Evolutionary conservation across 2,113 vertebrate genomes (phyloP), one percentile per base, ranked within the genome.

Genomic region (Pelecanus crispus): DNA sequence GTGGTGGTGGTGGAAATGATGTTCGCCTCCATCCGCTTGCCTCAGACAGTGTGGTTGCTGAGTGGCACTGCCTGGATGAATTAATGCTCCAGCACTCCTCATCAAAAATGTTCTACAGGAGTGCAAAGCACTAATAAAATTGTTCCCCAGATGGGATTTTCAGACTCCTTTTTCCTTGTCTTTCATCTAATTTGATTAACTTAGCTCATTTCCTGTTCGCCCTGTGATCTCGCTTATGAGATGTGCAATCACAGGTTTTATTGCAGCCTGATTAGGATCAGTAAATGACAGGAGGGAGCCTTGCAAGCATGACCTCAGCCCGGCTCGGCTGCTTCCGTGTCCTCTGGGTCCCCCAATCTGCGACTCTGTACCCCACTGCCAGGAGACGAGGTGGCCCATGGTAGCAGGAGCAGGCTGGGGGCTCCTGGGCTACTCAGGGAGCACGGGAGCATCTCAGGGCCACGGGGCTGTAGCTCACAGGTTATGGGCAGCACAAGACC

Each of bases 181-280:
- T 94, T 97, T 84, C 91, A 92, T 70, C 65, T 95, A 77, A 95
- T 92, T 91, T 89, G 94, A 96, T 96, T 96, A 91, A 71, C 80
- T 93, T 61, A 77, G 88, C 89, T 90, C 94, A 95, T 95, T 94
- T 96, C 96, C 95, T 94, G 70, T 31, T 85, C 95, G 72, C 83
- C 91, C 88, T 86, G 68, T 72, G 81, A 94, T 97, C 83, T 93
- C 5, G 3, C 83, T 63, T 79, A 75, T 52, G 92, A 91, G 94
- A 91, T 92, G 88, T 62, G 73, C 92, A 86, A 62, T 89, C 77
- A 49, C 84, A 90, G 94, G 68, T 89, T 91, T 94, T 79, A 38
- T 42, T 90, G 91, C 67, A 75, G 75, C 83, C 92, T 81, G 77
- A 68, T 7, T 74, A 96, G 77, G 63, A 92, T 91, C 94, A 89